Percentiles rank a stretch among this genome's conserved stretches.
phyloP scores from a whole-genome alignment of 2,888 invertebrate species.

The Mythimna lalbum region DNA sequence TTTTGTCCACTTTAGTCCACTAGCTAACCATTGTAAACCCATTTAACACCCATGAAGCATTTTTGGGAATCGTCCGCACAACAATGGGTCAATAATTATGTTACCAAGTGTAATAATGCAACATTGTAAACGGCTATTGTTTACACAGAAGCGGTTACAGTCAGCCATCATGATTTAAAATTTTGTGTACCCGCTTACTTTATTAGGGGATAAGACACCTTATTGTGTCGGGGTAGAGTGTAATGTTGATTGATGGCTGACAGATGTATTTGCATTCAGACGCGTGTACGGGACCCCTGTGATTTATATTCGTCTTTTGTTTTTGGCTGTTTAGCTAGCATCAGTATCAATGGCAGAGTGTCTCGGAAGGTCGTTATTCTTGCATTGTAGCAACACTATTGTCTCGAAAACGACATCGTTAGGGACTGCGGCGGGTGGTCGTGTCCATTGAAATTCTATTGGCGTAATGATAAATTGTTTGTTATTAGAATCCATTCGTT shows the following conservation, averaged over 20 bases:
- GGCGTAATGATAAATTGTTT: conserved; percentile 85
- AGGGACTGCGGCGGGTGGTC: conserved; percentile 89
- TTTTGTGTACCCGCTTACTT: conserved; percentile 30
- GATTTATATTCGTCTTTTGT: conserved; percentile 90
- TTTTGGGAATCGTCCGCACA: conserved; percentile 79
- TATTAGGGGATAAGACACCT: conserved; percentile 44
- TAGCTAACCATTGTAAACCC: conserved; percentile 75
- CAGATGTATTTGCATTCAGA: conserved; percentile 75
- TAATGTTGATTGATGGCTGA: conserved; percentile 56
- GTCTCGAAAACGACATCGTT: conserved; percentile 88
- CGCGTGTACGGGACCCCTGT: conserved; percentile 78
- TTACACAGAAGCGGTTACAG: conserved; percentile 84
- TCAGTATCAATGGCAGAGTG: conserved; percentile 84
- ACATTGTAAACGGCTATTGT: conserved; percentile 86
- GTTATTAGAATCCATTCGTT: conserved; percentile 78
- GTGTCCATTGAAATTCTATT: conserved; percentile 87
- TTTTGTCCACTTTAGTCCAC: conserved; percentile 80
- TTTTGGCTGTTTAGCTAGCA: conserved; percentile 88
- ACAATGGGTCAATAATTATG: conserved; percentile 87
- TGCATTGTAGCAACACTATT: conserved; percentile 88
- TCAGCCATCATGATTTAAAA: conserved; percentile 68
- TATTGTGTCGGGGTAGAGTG: conserved; percentile 65
- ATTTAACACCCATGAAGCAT: conserved; percentile 81
- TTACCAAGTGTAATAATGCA: conserved; percentile 84
- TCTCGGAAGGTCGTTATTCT: conserved; percentile 88